A percentile compares a stretch with the other conserved stretches of the same genome.
Evolutionary conservation across 2,113 vertebrate species (phyloP).

Genomic region (Hydrolagus affinis): DNA sequence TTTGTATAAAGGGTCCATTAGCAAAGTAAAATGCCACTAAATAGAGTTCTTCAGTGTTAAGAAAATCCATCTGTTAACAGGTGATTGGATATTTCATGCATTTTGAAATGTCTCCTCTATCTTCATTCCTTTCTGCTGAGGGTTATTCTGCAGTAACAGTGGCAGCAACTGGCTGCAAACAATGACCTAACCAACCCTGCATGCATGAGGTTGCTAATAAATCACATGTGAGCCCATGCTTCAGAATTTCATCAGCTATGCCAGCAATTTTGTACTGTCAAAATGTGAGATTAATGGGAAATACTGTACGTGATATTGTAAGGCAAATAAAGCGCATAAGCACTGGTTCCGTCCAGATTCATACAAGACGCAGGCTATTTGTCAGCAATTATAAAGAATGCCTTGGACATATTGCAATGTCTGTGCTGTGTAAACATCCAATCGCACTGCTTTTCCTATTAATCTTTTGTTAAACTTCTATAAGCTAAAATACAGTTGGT

Average conservation of each 20-base stretch:
- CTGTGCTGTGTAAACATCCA: neutral
- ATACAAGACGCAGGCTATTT: conserved; percentile 12
- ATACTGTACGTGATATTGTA: conserved; percentile 32
- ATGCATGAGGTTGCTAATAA: conserved; percentile 52
- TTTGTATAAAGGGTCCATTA: neutral
- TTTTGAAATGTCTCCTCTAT: conserved; percentile 24
- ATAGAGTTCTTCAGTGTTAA: neutral
- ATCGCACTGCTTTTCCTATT: neutral
- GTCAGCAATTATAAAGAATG: neutral
- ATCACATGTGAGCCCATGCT: conserved; percentile 50
- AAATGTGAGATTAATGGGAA: conserved; percentile 55
- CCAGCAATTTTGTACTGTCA: conserved; percentile 45
- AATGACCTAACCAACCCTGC: conserved; percentile 49
- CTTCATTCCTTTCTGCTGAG: conserved; percentile 22
- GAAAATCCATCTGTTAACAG: conserved; percentile 25
- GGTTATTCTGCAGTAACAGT: conserved; percentile 6
- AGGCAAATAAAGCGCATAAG: conserved; percentile 28
- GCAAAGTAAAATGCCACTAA: neutral
- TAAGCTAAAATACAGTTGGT: conserved; percentile 1
- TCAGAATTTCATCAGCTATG: conserved; percentile 54
- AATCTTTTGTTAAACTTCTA: conserved; percentile 13
- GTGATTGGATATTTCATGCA: conserved; percentile 18
- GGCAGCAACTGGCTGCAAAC: conserved; percentile 55
- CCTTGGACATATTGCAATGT: neutral
- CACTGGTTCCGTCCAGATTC: neutral